These are phyloP conservation scores for Syrphus vitripennis DNA, from an alignment of 2,888 invertebrate species.

Conservation along the genomic window DNA sequence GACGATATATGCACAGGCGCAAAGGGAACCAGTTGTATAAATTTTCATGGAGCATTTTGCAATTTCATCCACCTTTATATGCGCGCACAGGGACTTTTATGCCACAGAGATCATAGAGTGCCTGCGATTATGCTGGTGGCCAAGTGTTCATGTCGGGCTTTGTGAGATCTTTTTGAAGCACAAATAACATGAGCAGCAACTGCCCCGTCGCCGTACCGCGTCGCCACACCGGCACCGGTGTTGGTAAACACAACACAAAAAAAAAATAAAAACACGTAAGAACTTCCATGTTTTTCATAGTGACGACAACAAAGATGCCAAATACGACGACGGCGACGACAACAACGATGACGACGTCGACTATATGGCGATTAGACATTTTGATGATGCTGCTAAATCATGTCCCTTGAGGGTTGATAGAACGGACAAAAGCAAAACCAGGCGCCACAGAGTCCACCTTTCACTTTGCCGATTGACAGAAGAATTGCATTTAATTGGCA, in stretches of 20 bases:
- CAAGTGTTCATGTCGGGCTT: slow-evolving; percentile 50
- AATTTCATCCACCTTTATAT: slow-evolving; percentile 47
- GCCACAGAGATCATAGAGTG: slow-evolving; percentile 61
- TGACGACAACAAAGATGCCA: slow-evolving; percentile 28
- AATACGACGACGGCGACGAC: background rate
- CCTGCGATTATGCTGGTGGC: slow-evolving; percentile 37
- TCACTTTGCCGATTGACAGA: slow-evolving; percentile 63
- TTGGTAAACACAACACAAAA: background rate
- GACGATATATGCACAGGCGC: background rate
- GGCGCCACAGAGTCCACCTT: slow-evolving; percentile 70
- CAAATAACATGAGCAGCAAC: slow-evolving; percentile 1
- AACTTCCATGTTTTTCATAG: slow-evolving; percentile 50
- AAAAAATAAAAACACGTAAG: slow-evolving; percentile 12
- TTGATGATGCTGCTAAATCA: slow-evolving; percentile 67
- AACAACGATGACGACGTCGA: slow-evolving; percentile 4
- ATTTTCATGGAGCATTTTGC: slow-evolving; percentile 36
- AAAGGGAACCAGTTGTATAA: background rate
- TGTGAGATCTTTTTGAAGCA: slow-evolving; percentile 32
- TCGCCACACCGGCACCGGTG: no score
- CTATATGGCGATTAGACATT: slow-evolving; percentile 41
- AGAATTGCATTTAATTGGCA: slow-evolving; percentile 69
- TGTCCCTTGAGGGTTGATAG: slow-evolving; percentile 70
- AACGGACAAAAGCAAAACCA: slow-evolving; percentile 51
- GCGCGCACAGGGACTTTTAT: slow-evolving; percentile 54
- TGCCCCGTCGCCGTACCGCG: background rate